A percentile compares a stretch with the other conserved stretches of the same genome.
phyloP scores from a whole-genome alignment of 37 sponge, comb jelly and placozoan species.

The Corticium candelabrum region DNA sequence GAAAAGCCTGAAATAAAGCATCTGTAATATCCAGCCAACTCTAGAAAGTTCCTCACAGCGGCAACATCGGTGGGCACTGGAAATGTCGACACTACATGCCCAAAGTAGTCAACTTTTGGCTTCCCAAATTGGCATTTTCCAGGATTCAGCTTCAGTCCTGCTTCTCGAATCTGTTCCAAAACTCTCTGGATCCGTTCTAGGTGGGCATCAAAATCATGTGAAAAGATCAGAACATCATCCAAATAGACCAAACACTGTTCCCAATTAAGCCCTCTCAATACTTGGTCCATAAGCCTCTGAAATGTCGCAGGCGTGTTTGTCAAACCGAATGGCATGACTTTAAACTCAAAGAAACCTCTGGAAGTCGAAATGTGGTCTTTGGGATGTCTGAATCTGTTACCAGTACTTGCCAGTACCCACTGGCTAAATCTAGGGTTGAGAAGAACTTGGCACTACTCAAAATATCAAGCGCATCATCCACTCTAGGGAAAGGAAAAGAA shows the following conservation, averaged over 20 bases:
- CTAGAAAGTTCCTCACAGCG: slow-evolving; percentile 14
- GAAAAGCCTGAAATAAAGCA: slow-evolving; percentile 16
- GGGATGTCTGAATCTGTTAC: slow-evolving; percentile 13
- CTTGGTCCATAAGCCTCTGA: background rate
- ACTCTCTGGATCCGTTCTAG: background rate
- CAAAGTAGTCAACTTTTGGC: background rate
- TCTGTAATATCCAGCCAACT: slow-evolving; percentile 14
- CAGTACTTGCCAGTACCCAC: slow-evolving; percentile 50
- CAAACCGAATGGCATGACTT: slow-evolving; percentile 33
- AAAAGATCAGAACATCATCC: background rate
- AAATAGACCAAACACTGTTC: slow-evolving; percentile 1
- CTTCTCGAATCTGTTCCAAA: background rate
- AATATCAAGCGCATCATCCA: slow-evolving; percentile 32
- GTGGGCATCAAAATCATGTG: background rate
- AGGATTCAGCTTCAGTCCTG: slow-evolving; percentile 7
- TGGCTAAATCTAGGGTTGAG: slow-evolving; percentile 24
- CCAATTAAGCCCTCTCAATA: background rate
- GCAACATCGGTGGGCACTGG: slow-evolving; percentile 10
- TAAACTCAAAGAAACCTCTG: slow-evolving; percentile 25
- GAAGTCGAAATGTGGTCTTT: slow-evolving; percentile 22
- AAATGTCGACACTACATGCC: slow-evolving; percentile 26
- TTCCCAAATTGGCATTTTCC: background rate
- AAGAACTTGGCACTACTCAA: slow-evolving; percentile 19
- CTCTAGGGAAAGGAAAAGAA: slow-evolving; percentile 36
- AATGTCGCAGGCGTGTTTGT: slow-evolving; percentile 33